Base-by-base conservation (phyloP, 2,888 invertebrate species). In the Acrobeloides nanus region DNA sequence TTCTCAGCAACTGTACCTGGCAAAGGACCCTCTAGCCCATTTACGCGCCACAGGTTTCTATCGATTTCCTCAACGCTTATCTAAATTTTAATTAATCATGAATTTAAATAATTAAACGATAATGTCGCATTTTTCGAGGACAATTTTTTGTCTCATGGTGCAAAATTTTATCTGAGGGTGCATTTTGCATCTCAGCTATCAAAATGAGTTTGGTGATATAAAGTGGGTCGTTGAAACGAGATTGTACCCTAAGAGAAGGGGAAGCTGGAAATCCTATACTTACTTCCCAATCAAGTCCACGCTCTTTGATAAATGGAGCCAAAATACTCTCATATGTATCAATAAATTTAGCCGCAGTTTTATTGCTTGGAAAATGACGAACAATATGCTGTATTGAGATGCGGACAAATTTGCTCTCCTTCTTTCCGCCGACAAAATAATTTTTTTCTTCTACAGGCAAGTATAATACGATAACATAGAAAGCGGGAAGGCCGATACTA, bases 281-380 rank as follows among this genome's bases (percentile, higher is more conserved):
- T 51, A 50, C 51, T 53, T 50, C 51, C 53, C 54, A 50, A 18
- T 50, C 55, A 20, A 45, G 26, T n/a, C 51, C 51, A n/a, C 18
- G 8, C n/a, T 48, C 54, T 32, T 50, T 50, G 34, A 50, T 50
- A 25, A 54, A 50, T 20, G 51, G 50, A 8, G 51, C 51, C 26
- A 50, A 17, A 5, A n/a, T 37, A 7, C 12, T 17, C 17, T 50
- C 51, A 21, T 50, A 50, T n/a, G 10, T 6, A 3, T 48, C 10
- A 7, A 50, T 4, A 37, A 50, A 50, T 6, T 17, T 12, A 8
- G 46, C 20, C 25, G 24, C 25, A n/a, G 23, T 18, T 17, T 29
- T 23, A 18, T 50, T 12, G 34, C 25, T 21, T 15, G 18, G 21
- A n/a, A 50, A 21, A 10, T 46, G 27, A 15, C 50, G 50, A 44